phyloP scores from a whole-genome alignment of 1,140 invertebrate genomes.

The Zaprionus ghesquierei region DNA sequence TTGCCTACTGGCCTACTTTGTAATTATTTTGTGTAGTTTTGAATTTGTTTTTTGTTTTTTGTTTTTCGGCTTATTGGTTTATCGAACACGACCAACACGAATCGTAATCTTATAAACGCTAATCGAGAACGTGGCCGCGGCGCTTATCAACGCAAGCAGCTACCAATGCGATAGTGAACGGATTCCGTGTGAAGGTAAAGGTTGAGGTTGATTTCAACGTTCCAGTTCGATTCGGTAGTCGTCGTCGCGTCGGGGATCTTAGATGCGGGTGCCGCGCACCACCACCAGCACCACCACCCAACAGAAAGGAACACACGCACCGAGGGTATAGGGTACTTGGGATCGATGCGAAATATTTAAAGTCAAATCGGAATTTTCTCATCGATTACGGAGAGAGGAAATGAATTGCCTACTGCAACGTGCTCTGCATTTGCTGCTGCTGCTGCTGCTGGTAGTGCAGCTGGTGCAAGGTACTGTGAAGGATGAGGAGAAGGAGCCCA shows the following conservation, averaged over 20 bases:
- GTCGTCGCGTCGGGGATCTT: constrained; percentile 14
- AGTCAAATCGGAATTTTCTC: constrained; percentile 27
- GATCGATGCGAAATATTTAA: constrained; percentile 41
- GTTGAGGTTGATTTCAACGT: not conserved
- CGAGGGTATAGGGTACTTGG: constrained; percentile 5
- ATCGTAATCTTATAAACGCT: constrained; percentile 12
- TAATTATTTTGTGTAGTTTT: not conserved
- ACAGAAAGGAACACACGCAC: not conserved
- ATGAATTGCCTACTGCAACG: constrained; percentile 17
- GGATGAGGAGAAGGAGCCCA: not conserved
- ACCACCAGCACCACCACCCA: constrained; percentile 33
- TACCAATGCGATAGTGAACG: constrained; percentile 21
- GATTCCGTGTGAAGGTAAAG: constrained; percentile 42
- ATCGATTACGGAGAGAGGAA: constrained; percentile 10
- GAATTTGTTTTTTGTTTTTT: not conserved
- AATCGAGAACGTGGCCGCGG: constrained; percentile 33
- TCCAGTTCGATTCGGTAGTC: not conserved
- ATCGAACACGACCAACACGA: constrained; percentile 1
- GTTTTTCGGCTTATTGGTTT: not conserved
- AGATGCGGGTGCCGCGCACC: constrained; percentile 53
- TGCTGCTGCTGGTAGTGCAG: constrained; percentile 21
- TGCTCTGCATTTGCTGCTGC: not conserved
- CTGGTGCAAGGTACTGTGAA: not conserved
- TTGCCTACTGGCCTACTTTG: not conserved
- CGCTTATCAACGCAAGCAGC: constrained; percentile 11